Evolutionary conservation across 2,888 invertebrate species (phyloP), one percentile per base, ranked within the genome.

Genomic region (Dasysyrphus tricinctus): DNA sequence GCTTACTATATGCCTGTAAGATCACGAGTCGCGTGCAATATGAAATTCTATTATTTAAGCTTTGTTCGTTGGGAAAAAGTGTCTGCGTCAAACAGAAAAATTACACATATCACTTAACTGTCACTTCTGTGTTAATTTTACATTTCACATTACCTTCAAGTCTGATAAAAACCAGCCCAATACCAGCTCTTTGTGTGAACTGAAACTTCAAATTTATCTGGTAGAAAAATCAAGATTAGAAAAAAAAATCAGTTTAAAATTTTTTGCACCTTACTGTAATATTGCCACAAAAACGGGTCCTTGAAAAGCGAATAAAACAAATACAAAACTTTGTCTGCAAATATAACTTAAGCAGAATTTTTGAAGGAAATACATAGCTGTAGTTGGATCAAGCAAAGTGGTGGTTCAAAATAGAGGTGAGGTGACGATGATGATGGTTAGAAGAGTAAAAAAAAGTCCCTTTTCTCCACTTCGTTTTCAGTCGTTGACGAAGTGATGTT

Each of bases 241-340:
- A 9, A 44, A 44, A 44, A 1, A 37, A 7, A 47, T 8, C 0
- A 24, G 24, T 42, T 5, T 0, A 57, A 7, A 57, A 16, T 32
- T 19, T 19, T 37, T 19, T 39, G 1, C 42, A 61, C 61, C 0
- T 0, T 2, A 65, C 47, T 47, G 29, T 65, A 4, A 29, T 16
- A 4, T 32, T 12, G 9, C 24, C 24, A 24, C n/a, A 57, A 32
- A 39, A 14, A 14, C n/a, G 49, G 19, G 49, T 67, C 74, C 80
- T 80, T 80, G 54, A 77, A 42, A 39, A 11, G 34, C 2, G 11
- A 12, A 39, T 12, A 6, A 63, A 44, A 49, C 1, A 49, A 49
- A 47, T 69, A 67, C 51, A 73, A 54, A 80, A 84, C 75, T 70
- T 75, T 65, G 81, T 72, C 78, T 59, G 73, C 57, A 73, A 69